phyloP scores from a whole-genome alignment of 2,797 vertebrate species.

The Mus caroli region DNA sequence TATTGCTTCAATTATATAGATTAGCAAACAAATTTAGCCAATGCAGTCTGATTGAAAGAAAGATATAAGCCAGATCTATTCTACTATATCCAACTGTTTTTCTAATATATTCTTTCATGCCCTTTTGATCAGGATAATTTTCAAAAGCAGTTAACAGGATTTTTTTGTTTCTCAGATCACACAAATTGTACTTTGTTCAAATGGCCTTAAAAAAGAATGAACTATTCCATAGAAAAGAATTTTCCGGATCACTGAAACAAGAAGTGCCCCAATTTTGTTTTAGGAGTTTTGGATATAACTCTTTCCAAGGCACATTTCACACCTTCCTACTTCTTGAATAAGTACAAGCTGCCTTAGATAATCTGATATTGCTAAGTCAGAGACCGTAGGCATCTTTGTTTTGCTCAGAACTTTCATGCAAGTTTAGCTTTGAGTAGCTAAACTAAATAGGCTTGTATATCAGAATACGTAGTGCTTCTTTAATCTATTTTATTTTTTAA shows the following conservation, averaged over 20 bases:
- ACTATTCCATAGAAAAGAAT: slow-evolving; percentile 30
- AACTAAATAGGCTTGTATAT: neutral
- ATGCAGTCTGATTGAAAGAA: neutral
- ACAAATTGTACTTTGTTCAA: slow-evolving; percentile 7
- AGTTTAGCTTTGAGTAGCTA: neutral
- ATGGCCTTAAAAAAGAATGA: neutral
- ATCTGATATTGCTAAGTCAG: neutral
- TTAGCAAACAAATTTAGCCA: neutral
- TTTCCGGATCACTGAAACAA: slow-evolving; percentile 59
- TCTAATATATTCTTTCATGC: slow-evolving; percentile 24
- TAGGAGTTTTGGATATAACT: slow-evolving; percentile 28
- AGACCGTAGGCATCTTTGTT: neutral
- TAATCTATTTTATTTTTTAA: neutral
- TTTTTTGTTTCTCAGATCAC: slow-evolving; percentile 59
- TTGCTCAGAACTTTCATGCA: neutral
- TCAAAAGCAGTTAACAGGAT: slow-evolving; percentile 39
- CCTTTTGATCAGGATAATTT: slow-evolving; percentile 53
- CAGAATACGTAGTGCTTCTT: neutral
- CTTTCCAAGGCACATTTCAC: slow-evolving; percentile 31
- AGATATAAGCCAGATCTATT: slow-evolving; percentile 2
- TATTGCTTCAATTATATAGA: neutral
- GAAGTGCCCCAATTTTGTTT: slow-evolving; percentile 21
- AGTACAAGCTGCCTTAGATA: neutral
- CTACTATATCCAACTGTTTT: neutral
- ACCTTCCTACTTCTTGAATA: neutral